Conservation (phyloP, 2,797 vertebrate genomes). For the Momotus momota region DNA sequence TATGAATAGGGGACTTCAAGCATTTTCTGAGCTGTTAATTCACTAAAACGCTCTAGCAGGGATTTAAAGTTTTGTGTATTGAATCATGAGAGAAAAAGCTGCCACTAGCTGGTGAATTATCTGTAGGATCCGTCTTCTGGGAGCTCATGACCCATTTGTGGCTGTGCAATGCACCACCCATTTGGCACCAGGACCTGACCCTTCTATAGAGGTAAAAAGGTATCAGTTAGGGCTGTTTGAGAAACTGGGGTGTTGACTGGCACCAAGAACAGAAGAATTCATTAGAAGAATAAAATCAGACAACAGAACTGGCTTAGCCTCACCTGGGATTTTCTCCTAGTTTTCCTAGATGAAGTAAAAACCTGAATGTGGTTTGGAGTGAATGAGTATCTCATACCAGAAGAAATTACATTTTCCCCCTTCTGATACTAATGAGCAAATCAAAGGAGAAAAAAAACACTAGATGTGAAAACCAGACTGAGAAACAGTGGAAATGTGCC, state of each 20-base stretch:
- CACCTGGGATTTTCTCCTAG: not conserved
- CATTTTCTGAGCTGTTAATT: conserved; percentile 11
- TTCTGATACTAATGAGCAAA: not conserved
- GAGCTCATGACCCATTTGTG: not conserved
- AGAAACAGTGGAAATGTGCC: not conserved
- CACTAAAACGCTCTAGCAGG: not conserved
- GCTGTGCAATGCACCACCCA: not conserved
- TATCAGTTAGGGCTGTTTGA: not conserved
- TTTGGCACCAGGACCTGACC: not conserved
- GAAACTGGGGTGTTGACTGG: not conserved
- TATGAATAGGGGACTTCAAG: accelerated
- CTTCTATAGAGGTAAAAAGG: not conserved
- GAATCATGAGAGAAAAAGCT: not conserved
- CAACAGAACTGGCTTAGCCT: not conserved
- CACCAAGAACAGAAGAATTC: not conserved
- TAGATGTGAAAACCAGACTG: not conserved
- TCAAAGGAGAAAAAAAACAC: not conserved
- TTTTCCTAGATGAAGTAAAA: not conserved
- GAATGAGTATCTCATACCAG: not conserved
- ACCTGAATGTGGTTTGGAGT: not conserved
- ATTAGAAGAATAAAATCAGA: not conserved
- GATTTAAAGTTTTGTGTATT: not conserved
- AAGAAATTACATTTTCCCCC: not conserved
- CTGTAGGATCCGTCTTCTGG: not conserved
- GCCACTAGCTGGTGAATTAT: not conserved